Percentiles rank a stretch among this genome's conserved stretches.
Evolutionary conservation across 2,888 invertebrate species (phyloP).

Genomic region (Asteroscopus sphinx): DNA sequence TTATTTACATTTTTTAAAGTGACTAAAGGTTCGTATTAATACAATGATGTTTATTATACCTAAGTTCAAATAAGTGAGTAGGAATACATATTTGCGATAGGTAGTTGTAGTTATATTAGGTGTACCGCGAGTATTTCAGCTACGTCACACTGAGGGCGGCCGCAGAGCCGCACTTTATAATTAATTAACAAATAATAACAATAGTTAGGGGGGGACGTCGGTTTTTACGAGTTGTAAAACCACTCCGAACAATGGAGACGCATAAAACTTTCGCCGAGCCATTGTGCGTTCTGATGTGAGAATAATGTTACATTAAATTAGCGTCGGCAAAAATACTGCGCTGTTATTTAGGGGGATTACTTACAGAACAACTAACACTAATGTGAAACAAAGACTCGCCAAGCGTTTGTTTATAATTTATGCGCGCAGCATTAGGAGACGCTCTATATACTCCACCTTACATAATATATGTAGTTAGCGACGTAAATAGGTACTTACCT

Average conservation of each 20-base stretch:
- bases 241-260: conserved; percentile 59
- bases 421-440: not conserved
- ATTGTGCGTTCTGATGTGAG: conserved; percentile 55
- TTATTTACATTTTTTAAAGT: too few species aligned
- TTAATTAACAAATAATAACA: conserved; percentile 71
- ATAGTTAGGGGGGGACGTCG: conserved; percentile 60
- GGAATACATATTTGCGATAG: not conserved
- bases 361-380: conserved; percentile 24
- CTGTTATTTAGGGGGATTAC: conserved; percentile 20
- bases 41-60: too few species aligned
- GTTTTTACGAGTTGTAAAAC: conserved; percentile 62
- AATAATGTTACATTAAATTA: conserved; percentile 58
- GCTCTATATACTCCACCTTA: not conserved
- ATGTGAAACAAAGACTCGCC: conserved; percentile 19
- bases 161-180: conserved; percentile 58
- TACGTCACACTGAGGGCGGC: conserved; percentile 51
- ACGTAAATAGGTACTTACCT: not conserved
- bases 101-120: not conserved
- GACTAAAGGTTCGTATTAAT: too few species aligned
- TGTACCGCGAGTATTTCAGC: conserved; percentile 27
- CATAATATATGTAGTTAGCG: too few species aligned
- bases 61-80: not conserved
- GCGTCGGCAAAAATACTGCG: conserved; percentile 50
- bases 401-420: conserved; percentile 6
- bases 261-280: conserved; percentile 54